Base-by-base conservation (phyloP, 2,113 vertebrate genomes). In the Bujurquina vittata region DNA sequence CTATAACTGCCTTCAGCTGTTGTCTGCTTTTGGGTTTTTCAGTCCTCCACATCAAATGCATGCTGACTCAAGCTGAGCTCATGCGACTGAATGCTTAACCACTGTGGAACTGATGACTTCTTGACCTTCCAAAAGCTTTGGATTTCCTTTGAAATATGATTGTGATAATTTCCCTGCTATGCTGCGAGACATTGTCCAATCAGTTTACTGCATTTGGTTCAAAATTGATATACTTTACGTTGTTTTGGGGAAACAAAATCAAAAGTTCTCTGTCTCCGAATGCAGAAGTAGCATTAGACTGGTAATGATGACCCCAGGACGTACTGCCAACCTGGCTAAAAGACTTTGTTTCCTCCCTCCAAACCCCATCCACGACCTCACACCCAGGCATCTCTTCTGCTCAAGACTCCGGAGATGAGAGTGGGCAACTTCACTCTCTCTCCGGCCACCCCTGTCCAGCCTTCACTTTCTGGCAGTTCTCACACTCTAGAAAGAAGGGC, bases 251-350 rank as follows among this genome's bases (percentile, higher is more conserved):
- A 12, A 72, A 52, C 11, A 72, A 72, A 72, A 52, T 6, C 10
- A 49, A 69, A 72, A 31, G 31, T 52, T 52, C 23, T 11, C 40
- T 49, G 23, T 49, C 40, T 69, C 40, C 23, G 29, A 49, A 69
- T 49, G 63, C 35, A 49, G 63, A 23, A 69, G 26, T 11, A 15
- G 77, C 73, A 81, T 62, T 61, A 54, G 65, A 49, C 65, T 46
- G 15, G 33, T 63, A 77, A 75, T 84, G 69, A 77, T 80, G 56
- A 75, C 67, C 35, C 35, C 35, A 37, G 35, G 35, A 37, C 35
- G 1, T 37, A 37, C 3, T 37, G 35, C 8, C 35, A 37, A 37
- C 35, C 35, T 37, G 9, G 35, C 8, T 37, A 37, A 37, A 37
- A 37, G 35, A 37, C 35, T 8, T 37, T 37, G 35, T 37, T 37